A percentile compares a stretch with the other conserved stretches of the same genome.
phyloP scores from a whole-genome alignment of 2,113 vertebrate genomes.

The Agelaius phoeniceus region DNA sequence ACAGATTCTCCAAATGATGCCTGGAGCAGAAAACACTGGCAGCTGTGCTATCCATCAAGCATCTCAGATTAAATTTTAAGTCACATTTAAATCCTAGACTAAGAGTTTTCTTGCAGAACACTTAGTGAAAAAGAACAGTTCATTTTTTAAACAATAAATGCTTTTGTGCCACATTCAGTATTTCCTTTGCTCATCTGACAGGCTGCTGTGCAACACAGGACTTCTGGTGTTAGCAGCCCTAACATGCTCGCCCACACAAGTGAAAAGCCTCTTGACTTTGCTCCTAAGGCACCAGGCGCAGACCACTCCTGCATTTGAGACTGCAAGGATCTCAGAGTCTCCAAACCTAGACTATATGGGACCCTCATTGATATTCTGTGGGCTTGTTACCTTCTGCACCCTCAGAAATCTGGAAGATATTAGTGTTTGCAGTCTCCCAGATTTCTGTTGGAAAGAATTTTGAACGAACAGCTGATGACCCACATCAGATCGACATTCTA shows the following conservation, averaged over 20 bases:
- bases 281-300: neutral
- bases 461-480: neutral
- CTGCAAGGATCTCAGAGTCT: neutral
- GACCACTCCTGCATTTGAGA: neutral
- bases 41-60: neutral
- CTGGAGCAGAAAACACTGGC: neutral
- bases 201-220: neutral
- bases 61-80: neutral
- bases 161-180: neutral
- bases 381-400: neutral
- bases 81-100: neutral
- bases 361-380: neutral
- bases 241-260: neutral
- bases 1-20: neutral
- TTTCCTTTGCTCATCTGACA: neutral
- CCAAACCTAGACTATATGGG: neutral
- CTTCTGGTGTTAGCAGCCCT: neutral
- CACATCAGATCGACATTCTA: neutral
- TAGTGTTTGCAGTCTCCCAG: neutral
- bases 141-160: neutral
- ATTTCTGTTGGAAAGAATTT: neutral
- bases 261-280: neutral
- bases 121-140: neutral
- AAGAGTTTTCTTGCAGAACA: neutral
- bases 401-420: neutral